These are phyloP conservation scores for Calidris pugnax DNA, from an alignment of 2,113 vertebrate genomes.

Conservation along the genomic window DNA sequence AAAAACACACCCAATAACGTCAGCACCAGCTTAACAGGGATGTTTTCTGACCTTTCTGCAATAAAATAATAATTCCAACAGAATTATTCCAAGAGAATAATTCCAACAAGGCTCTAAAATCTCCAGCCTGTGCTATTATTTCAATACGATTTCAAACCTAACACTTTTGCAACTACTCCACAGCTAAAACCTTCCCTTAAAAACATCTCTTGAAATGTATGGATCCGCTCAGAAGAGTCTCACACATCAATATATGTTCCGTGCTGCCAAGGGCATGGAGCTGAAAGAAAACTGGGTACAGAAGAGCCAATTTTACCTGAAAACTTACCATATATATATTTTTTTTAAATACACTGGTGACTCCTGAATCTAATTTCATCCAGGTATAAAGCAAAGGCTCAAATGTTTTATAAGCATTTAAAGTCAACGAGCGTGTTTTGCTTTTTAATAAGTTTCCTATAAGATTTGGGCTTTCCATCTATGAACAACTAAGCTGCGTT, in stretches of 20 bases:
- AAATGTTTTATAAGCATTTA: neutral
- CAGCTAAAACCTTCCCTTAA: neutral
- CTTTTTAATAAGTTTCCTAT: neutral
- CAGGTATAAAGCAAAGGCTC: neutral
- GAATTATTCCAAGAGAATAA: neutral
- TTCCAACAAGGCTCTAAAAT: neutral
- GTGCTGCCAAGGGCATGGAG: accelerated
- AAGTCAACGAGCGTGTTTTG: neutral
- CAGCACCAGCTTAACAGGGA: neutral
- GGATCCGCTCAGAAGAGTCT: neutral
- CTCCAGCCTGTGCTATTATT: neutral
- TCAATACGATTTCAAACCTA: neutral
- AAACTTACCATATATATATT: neutral
- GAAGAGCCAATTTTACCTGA: neutral
- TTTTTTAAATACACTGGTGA: neutral
- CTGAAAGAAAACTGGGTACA: neutral
- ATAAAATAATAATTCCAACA: neutral
- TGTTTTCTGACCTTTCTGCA: neutral
- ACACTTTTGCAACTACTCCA: neutral
- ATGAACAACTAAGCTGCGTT: neutral
- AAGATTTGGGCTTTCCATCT: neutral
- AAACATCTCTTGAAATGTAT: neutral
- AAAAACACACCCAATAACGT: neutral
- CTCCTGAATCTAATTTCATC: neutral
- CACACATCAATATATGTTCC: neutral